phyloP scores from a whole-genome alignment of 1,140 invertebrate species.

The Octopus sinensis region DNA sequence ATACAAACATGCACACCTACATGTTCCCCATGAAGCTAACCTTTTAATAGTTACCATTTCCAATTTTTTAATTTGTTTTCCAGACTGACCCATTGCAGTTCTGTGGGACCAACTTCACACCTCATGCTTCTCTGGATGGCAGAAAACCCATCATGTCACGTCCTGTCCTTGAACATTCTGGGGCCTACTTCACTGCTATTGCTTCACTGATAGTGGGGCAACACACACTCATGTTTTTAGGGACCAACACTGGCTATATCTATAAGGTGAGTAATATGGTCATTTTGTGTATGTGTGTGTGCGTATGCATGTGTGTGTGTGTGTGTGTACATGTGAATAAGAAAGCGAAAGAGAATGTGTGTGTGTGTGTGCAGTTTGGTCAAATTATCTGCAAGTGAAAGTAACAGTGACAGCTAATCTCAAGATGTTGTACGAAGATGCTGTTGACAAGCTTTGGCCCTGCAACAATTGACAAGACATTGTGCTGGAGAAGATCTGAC shows the following conservation, averaged over 20 bases:
- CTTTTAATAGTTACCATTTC: not conserved
- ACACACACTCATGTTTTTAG: not conserved
- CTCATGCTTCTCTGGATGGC: conserved; percentile 14
- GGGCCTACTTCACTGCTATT: conserved; percentile 8
- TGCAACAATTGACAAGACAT: too few species aligned
- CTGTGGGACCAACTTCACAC: conserved; percentile 4
- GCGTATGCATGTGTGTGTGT: not conserved
- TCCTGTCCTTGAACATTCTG: conserved; percentile 7
- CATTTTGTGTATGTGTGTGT: not conserved
- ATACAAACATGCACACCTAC: too few species aligned
- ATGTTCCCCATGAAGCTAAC: too few species aligned
- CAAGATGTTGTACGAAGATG: too few species aligned
- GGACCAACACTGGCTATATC: not conserved
- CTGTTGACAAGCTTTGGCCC: too few species aligned
- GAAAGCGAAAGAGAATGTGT: too few species aligned
- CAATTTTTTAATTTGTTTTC: not conserved
- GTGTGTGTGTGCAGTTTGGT: not conserved
- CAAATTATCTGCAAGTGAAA: too few species aligned
- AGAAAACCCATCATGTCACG: not conserved
- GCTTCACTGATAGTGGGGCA: not conserved
- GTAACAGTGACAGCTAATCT: too few species aligned
- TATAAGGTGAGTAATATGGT: conserved; percentile 1
- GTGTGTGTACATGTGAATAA: too few species aligned
- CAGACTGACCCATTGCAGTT: not conserved
- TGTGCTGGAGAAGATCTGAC: too few species aligned